These are phyloP conservation scores for Agrotis ipsilon DNA, from an alignment of 2,888 invertebrate species.

Conservation along the genomic window DNA sequence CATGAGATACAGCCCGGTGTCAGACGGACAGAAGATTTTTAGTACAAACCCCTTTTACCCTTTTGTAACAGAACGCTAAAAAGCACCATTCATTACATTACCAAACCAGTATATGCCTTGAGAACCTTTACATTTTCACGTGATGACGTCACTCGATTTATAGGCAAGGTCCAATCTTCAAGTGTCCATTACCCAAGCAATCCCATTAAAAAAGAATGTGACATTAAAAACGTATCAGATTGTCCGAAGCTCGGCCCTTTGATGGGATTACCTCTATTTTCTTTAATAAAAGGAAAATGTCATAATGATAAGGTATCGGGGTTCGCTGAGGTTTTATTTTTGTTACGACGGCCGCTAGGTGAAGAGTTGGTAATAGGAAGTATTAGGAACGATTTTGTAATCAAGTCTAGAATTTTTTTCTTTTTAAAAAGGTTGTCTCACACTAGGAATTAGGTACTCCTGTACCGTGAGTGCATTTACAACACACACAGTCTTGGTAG, in stretches of 20 bases:
- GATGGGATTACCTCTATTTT: slow-evolving; percentile 57
- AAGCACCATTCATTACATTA: slow-evolving; percentile 1
- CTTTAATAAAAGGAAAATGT: slow-evolving; percentile 56
- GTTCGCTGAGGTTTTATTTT: slow-evolving; percentile 41
- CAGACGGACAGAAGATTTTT: no score
- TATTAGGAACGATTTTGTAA: background rate
- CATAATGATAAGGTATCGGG: slow-evolving; percentile 52
- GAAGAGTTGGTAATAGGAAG: background rate
- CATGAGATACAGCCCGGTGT: no score
- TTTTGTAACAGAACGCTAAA: background rate
- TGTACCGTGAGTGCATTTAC: no score
- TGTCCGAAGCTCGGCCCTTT: slow-evolving; percentile 51
- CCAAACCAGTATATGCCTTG: background rate
- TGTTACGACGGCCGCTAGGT: slow-evolving; percentile 2
- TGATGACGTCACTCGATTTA: slow-evolving; percentile 52
- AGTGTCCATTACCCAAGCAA: slow-evolving; percentile 59
- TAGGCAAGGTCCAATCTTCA: slow-evolving; percentile 41
- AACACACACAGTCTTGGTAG: no score
- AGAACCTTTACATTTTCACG: slow-evolving; percentile 16
- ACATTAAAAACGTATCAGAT: slow-evolving; percentile 63
- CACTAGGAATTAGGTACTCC: no score
- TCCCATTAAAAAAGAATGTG: slow-evolving; percentile 60
- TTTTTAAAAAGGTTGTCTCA: no score
- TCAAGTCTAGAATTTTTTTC: no score
- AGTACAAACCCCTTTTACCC: no score